Percentiles rank a stretch among this genome's conserved stretches.
These are phyloP conservation scores for Hypotaenidia philippensis DNA, from an alignment of 2,797 vertebrate species.

Conservation along the genomic window DNA sequence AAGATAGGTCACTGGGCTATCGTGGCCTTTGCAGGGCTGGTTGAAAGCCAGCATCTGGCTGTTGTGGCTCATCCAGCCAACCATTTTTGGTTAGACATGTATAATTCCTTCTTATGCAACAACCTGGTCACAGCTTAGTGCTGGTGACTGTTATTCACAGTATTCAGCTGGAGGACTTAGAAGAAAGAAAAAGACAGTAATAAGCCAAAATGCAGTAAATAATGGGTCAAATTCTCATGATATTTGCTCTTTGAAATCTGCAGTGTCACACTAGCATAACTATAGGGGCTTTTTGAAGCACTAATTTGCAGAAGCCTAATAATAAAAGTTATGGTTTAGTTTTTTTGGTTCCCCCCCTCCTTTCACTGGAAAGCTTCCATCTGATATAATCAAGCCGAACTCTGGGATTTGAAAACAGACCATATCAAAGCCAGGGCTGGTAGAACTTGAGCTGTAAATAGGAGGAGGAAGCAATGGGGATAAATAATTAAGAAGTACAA, in stretches of 20 bases:
- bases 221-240: background rate
- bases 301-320: background rate
- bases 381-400: background rate
- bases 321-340: background rate
- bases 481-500: background rate
- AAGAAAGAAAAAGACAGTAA: background rate
- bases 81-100: background rate
- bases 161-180: background rate
- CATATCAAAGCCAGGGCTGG: background rate
- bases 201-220: background rate
- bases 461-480: background rate
- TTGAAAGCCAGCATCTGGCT: background rate
- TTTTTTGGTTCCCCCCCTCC: background rate
- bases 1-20: background rate
- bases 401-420: background rate
- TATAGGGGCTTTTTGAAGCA: background rate
- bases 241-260: background rate
- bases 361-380: background rate
- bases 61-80: background rate
- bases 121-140: background rate
- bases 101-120: background rate
- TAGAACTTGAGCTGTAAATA: background rate
- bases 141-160: background rate
- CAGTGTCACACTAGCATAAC: background rate
- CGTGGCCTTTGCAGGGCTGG: background rate